Percentiles rank a stretch among this genome's conserved stretches.
Conservation (phyloP, 2,113 vertebrate species). For the Laticauda colubrina region DNA sequence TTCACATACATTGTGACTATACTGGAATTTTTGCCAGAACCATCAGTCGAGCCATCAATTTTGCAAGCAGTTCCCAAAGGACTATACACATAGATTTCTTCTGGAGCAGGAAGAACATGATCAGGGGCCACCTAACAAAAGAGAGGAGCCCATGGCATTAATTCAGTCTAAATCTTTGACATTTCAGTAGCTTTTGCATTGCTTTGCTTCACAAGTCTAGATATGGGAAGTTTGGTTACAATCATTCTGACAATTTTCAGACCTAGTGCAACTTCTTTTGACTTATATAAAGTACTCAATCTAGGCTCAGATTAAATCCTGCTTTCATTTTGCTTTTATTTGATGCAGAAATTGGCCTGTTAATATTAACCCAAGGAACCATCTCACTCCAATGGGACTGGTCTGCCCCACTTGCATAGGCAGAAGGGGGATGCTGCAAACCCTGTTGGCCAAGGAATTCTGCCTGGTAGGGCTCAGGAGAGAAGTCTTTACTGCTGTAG, state of each 20-base stretch:
- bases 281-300: neutral
- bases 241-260: neutral
- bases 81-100: slow-evolving; percentile 91
- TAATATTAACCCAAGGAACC: neutral
- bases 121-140: slow-evolving; percentile 85
- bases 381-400: no score
- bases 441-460: no score
- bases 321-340: neutral
- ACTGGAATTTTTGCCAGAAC: slow-evolving; percentile 85
- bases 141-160: slow-evolving; percentile 14
- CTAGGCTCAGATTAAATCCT: neutral
- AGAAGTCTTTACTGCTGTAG: no score
- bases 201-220: neutral
- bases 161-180: neutral
- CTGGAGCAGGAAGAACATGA: slow-evolving; percentile 87
- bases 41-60: slow-evolving; percentile 74
- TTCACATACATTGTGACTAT: slow-evolving; percentile 91
- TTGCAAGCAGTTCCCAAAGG: slow-evolving; percentile 92
- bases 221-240: neutral
- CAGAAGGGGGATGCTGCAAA: neutral
- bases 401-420: neutral
- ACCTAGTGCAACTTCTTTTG: neutral
- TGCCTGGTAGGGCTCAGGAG: no score
- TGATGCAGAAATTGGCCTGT: neutral
- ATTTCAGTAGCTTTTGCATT: neutral